Evolutionary conservation across 1,140 invertebrate genomes (phyloP).

Genomic region (Trinorchestia longiramus): DNA sequence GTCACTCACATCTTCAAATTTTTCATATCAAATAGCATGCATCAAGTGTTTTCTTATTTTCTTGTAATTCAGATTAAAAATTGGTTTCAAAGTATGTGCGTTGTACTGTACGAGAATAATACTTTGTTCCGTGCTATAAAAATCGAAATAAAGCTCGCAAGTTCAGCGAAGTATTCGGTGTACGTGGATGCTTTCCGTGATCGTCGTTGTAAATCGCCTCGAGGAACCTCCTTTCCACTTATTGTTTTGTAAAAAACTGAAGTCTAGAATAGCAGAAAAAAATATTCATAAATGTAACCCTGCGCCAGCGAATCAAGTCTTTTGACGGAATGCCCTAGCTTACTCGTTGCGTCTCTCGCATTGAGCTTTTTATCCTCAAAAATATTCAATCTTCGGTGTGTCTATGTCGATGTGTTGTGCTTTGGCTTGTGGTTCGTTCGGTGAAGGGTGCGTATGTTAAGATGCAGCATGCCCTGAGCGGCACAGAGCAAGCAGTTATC

Average conservation of each 20-base stretch:
- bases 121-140: too few species aligned
- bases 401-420: not conserved
- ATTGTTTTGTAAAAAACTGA: too few species aligned
- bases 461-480: constrained; percentile 3
- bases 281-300: not conserved
- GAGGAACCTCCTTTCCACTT: too few species aligned
- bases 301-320: not conserved
- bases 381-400: not conserved
- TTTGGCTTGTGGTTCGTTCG: not conserved
- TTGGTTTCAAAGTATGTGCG: too few species aligned
- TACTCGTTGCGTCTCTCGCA: not conserved
- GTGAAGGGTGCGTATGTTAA: not conserved
- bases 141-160: too few species aligned
- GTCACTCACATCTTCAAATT: not conserved
- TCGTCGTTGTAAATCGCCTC: too few species aligned
- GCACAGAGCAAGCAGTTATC: constrained; percentile 2
- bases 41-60: too few species aligned
- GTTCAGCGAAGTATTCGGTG: too few species aligned
- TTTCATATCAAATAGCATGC: not conserved
- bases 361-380: not conserved
- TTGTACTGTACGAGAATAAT: too few species aligned
- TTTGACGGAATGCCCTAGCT: not conserved
- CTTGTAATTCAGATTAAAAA: not conserved
- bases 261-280: too few species aligned
- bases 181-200: too few species aligned